Conservation (phyloP, 2,797 vertebrate species). For the Pogonophryne albipinna region DNA sequence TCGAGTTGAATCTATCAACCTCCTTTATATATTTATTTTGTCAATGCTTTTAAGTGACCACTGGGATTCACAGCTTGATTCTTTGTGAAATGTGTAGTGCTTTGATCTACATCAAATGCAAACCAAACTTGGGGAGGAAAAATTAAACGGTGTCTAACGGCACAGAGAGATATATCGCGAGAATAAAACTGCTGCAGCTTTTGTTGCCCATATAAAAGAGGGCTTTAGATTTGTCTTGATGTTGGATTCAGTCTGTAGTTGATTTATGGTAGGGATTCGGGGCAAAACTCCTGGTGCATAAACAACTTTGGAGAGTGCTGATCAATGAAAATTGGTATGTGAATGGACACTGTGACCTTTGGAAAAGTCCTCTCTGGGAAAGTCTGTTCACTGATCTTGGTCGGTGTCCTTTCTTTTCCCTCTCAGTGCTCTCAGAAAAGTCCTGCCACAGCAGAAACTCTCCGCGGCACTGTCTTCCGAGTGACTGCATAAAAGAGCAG, state of each 20-base stretch:
- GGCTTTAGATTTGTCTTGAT: conserved; percentile 44
- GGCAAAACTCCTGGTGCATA: conserved; percentile 65
- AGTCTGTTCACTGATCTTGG: conserved; percentile 51
- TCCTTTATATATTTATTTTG: conserved; percentile 56
- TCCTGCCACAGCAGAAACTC: conserved; percentile 62
- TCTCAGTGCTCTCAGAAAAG: conserved; percentile 49
- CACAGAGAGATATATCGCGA: conserved; percentile 34
- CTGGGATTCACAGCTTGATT: conserved; percentile 67
- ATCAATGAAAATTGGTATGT: conserved; percentile 80
- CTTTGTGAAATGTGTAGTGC: conserved; percentile 58
- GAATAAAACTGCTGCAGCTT: conserved; percentile 19
- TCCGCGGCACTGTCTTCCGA: conserved; percentile 35
- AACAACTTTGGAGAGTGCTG: conserved; percentile 68
- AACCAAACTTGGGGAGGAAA: conserved; percentile 59
- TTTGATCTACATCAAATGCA: conserved; percentile 72
- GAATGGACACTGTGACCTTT: conserved; percentile 78
- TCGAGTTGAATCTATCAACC: conserved; percentile 54
- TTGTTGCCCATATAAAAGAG: conserved; percentile 44
- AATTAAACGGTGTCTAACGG: conserved; percentile 47
- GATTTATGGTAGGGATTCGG: conserved; percentile 75
- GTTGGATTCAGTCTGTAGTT: conserved; percentile 59
- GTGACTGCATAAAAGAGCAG: conserved; percentile 56
- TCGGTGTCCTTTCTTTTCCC: conserved; percentile 14
- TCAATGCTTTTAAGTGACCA: conserved; percentile 70
- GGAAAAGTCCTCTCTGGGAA: conserved; percentile 70